Evolutionary conservation across 2,888 invertebrate species (phyloP).

Genomic region (Gandaritis pyraliata): DNA sequence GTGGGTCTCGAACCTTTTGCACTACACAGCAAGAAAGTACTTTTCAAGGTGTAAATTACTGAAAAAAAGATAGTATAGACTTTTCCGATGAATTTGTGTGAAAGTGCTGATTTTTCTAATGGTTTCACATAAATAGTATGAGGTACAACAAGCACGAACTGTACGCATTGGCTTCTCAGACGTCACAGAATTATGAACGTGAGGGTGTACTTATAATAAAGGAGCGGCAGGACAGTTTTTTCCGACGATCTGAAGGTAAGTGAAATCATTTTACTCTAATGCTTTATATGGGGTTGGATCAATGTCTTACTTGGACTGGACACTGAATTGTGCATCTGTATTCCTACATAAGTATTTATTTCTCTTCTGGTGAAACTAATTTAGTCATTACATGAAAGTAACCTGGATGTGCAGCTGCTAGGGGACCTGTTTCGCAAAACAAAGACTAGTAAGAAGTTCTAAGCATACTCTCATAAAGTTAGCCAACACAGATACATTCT

Average conservation of each 20-base stretch:
- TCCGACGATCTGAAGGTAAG: slow-evolving; percentile 94
- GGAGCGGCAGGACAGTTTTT: slow-evolving; percentile 96
- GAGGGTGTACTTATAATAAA: slow-evolving; percentile 94
- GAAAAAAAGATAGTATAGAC: slow-evolving; percentile 8
- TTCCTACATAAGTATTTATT: too few relatives aligned
- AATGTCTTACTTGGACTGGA: too few relatives aligned
- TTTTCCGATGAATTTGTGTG: slow-evolving; percentile 25
- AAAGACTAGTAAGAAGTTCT: too few relatives aligned
- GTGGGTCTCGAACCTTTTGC: not conserved
- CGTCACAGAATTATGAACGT: slow-evolving; percentile 94
- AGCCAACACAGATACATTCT: too few relatives aligned
- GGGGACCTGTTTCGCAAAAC: too few relatives aligned
- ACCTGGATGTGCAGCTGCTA: too few relatives aligned
- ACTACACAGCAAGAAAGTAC: not conserved
- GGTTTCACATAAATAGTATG: slow-evolving; percentile 57
- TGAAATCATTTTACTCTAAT: not conserved
- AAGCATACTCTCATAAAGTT: too few relatives aligned
- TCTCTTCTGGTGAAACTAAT: too few relatives aligned
- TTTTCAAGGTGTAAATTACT: not conserved
- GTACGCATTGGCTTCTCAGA: slow-evolving; percentile 92
- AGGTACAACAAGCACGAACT: slow-evolving; percentile 96
- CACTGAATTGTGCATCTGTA: too few relatives aligned
- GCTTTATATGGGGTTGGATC: too few relatives aligned
- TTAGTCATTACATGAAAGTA: too few relatives aligned
- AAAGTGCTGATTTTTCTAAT: slow-evolving; percentile 13